Evolutionary conservation across 2,113 vertebrate species (phyloP), one percentile per base, ranked within the genome.

Genomic region (Anser brachyrhynchus): DNA sequence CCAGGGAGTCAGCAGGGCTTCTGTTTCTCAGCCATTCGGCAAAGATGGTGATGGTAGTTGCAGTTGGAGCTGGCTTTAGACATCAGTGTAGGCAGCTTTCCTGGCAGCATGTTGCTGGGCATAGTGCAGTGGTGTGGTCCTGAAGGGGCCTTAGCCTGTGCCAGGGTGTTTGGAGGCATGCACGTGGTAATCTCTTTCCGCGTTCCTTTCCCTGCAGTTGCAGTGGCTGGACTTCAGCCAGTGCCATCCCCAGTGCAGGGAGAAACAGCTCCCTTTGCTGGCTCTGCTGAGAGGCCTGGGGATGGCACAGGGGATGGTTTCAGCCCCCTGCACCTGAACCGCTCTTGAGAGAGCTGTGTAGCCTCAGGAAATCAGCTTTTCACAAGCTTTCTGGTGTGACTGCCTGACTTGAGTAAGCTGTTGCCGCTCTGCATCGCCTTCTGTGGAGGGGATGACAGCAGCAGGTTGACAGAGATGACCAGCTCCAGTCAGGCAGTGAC

Each of bases 211-310:
- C 37, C 17, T 39, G 37, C 10, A 16, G 11, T 12, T 57, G 25
- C 6, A 5, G 3, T 37, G 49, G 55, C 28, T 59, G 55, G 10
- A 49, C 65, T 69, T 9, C 35, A 25, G 14, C 28, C 23, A 20
- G 19, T 0, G 0, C 20, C 29, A 23, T 19, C 18, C 37, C 21
- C 18, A 25, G 25, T 29, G 18, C 3, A 1, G 41, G 37, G 9
- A 77, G 59, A 51, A 55, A 39, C 29, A 46, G 26, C 39, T 64
- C 31, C 31, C 37, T 76, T 67, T 9, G 4, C 37, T 10, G 16
- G 46, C 46, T 43, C 26, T 65, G n/a, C 54, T 62, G 64, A 54
- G 46, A 62, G 26, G 25, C 14, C 1, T 19, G 1, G 12, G 8
- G 11, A 37, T 75, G 33, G 22, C 28, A 43, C 25, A 29, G 18